phyloP scores from a whole-genome alignment of 92 coral and sea anemone genomes.

The Phenganax subtilis region DNA sequence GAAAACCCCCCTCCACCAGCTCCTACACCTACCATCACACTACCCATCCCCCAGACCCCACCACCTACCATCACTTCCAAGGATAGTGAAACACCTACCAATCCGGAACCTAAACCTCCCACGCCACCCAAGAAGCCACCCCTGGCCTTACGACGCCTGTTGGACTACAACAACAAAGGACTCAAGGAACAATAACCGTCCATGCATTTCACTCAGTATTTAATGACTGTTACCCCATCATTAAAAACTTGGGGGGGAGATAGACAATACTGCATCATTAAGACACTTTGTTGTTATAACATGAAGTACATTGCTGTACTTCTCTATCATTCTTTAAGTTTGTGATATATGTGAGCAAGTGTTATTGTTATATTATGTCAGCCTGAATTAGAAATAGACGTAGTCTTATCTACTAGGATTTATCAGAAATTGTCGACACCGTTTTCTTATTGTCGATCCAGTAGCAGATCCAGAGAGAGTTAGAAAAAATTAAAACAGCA shows the following conservation, averaged over 20 bases:
- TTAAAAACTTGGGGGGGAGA: conserved; percentile 16
- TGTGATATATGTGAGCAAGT: background rate
- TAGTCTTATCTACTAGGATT: background rate
- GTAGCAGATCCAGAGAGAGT: too few species aligned
- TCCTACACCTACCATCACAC: background rate
- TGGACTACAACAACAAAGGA: conserved; percentile 35
- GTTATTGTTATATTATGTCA: background rate
- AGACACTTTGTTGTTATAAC: background rate
- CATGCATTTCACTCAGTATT: background rate
- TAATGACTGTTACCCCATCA: background rate
- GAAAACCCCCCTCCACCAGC: background rate
- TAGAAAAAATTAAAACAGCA: too few species aligned
- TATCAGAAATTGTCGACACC: too few species aligned
- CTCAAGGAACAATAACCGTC: conserved; percentile 6
- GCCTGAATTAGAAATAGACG: background rate
- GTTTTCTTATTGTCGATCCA: too few species aligned
- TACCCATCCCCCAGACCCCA: background rate
- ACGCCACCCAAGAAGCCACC: conserved; percentile 16
- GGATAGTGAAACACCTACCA: background rate
- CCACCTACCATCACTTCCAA: background rate
- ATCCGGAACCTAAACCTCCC: background rate
- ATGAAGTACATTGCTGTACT: background rate
- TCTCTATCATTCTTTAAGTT: background rate
- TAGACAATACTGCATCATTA: background rate
- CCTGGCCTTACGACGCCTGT: conserved; percentile 7